A percentile compares a stretch with the other conserved stretches of the same genome.
These are phyloP conservation scores for Pachliopta kotzebuea DNA, from an alignment of 2,888 invertebrate genomes.

Conservation along the genomic window DNA sequence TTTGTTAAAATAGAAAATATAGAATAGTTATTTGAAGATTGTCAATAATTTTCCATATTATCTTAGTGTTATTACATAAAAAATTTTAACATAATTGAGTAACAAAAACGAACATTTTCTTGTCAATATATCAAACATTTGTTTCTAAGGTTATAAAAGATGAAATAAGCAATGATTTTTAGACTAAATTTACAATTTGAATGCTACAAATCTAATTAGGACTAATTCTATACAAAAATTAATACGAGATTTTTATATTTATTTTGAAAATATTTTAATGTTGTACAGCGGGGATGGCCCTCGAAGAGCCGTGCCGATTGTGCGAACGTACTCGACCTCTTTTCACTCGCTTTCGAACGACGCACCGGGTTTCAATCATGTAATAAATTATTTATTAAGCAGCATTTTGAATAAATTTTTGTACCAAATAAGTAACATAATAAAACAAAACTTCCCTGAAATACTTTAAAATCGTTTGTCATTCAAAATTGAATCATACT, in stretches of 20 bases:
- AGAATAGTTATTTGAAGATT: too few relatives aligned
- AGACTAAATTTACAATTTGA: neutral
- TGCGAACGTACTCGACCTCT: conserved; percentile 31
- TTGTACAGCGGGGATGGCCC: conserved; percentile 30
- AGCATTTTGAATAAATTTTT: neutral
- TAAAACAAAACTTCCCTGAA: neutral
- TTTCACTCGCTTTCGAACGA: conserved; percentile 27
- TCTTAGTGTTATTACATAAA: too few relatives aligned
- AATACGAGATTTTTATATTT: neutral
- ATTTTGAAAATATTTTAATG: conserved; percentile 28
- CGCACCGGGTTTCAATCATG: conserved; percentile 10
- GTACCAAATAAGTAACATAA: neutral
- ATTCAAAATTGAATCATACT: neutral
- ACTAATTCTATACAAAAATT: neutral
- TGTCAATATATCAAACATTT: too few relatives aligned
- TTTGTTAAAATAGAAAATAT: too few relatives aligned
- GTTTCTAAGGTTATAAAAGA: too few relatives aligned
- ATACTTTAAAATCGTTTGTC: neutral
- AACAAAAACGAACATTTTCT: too few relatives aligned
- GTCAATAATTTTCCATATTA: too few relatives aligned
- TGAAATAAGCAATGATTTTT: neutral
- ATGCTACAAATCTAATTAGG: neutral
- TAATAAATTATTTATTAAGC: conserved; percentile 6
- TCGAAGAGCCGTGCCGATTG: conserved; percentile 27
- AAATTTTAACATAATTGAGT: too few relatives aligned